phyloP scores from a whole-genome alignment of 2,888 invertebrate genomes.

The Caenorhabditis drosophilae region DNA sequence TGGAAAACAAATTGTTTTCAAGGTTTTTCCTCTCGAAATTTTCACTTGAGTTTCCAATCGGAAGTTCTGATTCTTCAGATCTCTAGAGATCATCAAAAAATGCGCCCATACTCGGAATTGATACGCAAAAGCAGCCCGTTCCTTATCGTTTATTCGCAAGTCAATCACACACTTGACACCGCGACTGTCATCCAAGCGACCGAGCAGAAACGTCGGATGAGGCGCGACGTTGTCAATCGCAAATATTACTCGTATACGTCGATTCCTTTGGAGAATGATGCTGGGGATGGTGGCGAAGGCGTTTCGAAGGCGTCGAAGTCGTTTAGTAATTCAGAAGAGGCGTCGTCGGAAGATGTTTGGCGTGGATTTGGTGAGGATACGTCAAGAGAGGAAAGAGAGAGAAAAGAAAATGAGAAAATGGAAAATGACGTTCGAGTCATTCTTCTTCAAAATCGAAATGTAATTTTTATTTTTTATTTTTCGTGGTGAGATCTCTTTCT shows the following conservation, averaged over 20 bases:
- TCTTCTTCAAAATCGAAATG: slow-evolving; percentile 35
- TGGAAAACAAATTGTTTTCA: slow-evolving; percentile 38
- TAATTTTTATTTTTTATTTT: too few relatives aligned
- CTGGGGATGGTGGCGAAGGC: slow-evolving; percentile 17
- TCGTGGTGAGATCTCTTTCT: too few relatives aligned
- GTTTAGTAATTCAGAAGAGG: slow-evolving; percentile 23
- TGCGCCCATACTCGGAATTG: slow-evolving; percentile 49
- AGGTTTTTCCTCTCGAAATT: neutral
- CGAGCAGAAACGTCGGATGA: slow-evolving; percentile 33
- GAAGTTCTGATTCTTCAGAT: slow-evolving; percentile 22
- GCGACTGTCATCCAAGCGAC: slow-evolving; percentile 28
- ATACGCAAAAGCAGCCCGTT: slow-evolving; percentile 45
- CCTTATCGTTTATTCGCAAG: slow-evolving; percentile 44
- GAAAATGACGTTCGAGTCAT: slow-evolving; percentile 50
- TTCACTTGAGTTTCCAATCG: too few relatives aligned
- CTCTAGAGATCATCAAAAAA: slow-evolving; percentile 36
- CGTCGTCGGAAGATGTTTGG: slow-evolving; percentile 42
- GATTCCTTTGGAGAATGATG: slow-evolving; percentile 32
- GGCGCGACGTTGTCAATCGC: slow-evolving; percentile 29
- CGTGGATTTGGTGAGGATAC: slow-evolving; percentile 45
- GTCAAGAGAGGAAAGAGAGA: slow-evolving; percentile 29
- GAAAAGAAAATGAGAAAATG: slow-evolving; percentile 25
- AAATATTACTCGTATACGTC: slow-evolving; percentile 33
- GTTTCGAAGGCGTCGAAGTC: slow-evolving; percentile 15
- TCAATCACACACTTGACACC: slow-evolving; percentile 44